Evolutionary conservation across 2,888 invertebrate genomes (phyloP), one percentile per base, ranked within the genome.

Genomic region (Eutolmus rufibarbis): DNA sequence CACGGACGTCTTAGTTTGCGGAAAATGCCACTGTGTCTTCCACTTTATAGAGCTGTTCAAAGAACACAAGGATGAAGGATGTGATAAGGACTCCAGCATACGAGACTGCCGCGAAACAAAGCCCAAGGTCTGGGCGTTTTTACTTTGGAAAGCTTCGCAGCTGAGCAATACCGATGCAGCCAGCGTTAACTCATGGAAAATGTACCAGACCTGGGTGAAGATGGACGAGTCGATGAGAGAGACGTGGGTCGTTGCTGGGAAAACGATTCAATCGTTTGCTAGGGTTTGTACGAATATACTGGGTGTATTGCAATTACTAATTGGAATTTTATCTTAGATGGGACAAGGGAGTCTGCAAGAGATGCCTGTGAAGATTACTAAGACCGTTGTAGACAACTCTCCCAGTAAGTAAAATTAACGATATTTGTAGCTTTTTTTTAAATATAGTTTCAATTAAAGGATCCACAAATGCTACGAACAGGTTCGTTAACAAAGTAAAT

Each of bases 141-240:
- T 96, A 5, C 91, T 97, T 74, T 97, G 97, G 97, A 97, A 97
- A 91, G 94, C 94, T 87, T 94, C 94, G 12, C 94, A 95, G 90
- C 90, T 93, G 57, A 90, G 91, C 89, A 91, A 91, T 40, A 90
- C 93, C 93, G 88, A 93, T 92, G 51, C 87, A 28, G 74, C 77
- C 16, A 92, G 93, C 7, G 94, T 94, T 89, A 94, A 95, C 90
- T 96, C 96, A 7, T 97, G 97, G 97, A 95, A 95, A 89, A 93
- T 97, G 12, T 97, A 97, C 91, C 96, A 97, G 91, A 95, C 95
- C 89, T 97, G 97, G 97, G 96, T 96, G 89, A 95, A 96, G 90
- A 95, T 97, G 94, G 95, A 96, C 0, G 95, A 95, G 88, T 94
- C 94, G 19, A 94, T 96, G 86, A 94, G 96, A 86, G 95, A 96